Evolutionary conservation across 2,797 vertebrate genomes (phyloP).

Genomic region (Phalanger gymnotis): DNA sequence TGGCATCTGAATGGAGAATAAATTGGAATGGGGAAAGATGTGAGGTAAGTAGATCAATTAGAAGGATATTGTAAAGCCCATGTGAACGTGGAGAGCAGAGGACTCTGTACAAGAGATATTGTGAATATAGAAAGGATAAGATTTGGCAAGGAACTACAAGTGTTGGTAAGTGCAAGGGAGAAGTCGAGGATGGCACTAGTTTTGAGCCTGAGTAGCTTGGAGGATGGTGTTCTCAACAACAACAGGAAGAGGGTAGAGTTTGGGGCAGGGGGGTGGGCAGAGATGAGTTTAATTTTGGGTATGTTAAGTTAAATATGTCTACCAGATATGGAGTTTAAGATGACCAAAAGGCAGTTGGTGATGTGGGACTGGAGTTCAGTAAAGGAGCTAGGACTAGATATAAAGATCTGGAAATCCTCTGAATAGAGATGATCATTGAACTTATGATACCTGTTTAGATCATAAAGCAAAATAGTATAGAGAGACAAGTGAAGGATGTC

Average conservation of each 20-base stretch:
- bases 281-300: not conserved
- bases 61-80: not conserved
- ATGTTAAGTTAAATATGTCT: not conserved
- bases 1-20: not conserved
- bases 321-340: not conserved
- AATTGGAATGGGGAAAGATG: not conserved
- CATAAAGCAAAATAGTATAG: not conserved
- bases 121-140: not conserved
- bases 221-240: not conserved
- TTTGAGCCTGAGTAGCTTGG: not conserved
- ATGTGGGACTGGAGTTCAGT: not conserved
- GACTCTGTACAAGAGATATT: not conserved
- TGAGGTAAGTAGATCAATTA: not conserved
- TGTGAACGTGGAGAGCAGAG: not conserved
- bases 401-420: not conserved
- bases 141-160: too few relatives aligned
- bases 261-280: too few relatives aligned
- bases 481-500: not conserved
- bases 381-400: not conserved
- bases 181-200: not conserved
- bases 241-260: not conserved
- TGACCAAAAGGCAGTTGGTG: not conserved
- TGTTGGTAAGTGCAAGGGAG: not conserved
- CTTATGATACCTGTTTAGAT: not conserved
- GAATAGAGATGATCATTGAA: not conserved